Conservation (phyloP, 2,888 invertebrate genomes). For the Unio pictorum region DNA sequence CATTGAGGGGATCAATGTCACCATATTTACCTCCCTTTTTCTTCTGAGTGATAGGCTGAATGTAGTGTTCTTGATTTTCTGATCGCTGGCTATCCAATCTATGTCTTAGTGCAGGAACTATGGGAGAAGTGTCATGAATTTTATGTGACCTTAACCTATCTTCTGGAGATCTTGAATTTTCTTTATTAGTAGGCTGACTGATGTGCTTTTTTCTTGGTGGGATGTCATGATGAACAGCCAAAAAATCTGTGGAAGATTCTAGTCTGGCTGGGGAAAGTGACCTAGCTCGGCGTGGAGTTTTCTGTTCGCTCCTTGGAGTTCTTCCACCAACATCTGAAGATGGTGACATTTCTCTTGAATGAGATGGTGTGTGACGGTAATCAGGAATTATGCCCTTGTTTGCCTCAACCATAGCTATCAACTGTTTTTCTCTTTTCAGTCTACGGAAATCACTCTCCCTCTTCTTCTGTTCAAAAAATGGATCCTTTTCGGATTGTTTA, state of each 20-base stretch:
- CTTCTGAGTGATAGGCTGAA: background rate
- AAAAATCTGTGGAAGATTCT: constrained; percentile 18
- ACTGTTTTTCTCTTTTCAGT: constrained; percentile 54
- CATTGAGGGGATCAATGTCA: constrained; percentile 37
- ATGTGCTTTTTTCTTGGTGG: constrained; percentile 10
- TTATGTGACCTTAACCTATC: constrained; percentile 15
- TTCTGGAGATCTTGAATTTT: constrained; percentile 16
- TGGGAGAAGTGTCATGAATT: constrained; percentile 44
- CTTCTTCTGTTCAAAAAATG: constrained; percentile 56
- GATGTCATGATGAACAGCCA: constrained; percentile 5
- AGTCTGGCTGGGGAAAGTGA: constrained; percentile 39
- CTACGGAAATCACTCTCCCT: constrained; percentile 46
- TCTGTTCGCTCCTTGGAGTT: constrained; percentile 31
- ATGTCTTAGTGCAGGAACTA: constrained; percentile 56
- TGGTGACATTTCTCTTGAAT: constrained; percentile 31
- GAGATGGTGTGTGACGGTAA: constrained; percentile 33
- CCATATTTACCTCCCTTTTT: constrained; percentile 37
- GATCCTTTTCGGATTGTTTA: constrained; percentile 68
- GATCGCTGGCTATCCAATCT: constrained; percentile 14
- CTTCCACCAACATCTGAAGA: constrained; percentile 36
- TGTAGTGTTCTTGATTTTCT: constrained; percentile 9
- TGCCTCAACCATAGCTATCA: constrained; percentile 60
- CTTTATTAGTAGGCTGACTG: constrained; percentile 14
- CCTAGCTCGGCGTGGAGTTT: constrained; percentile 28
- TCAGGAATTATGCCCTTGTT: constrained; percentile 57